Conservation (phyloP, 2,797 vertebrate genomes). For the Astyanax mexicanus region DNA sequence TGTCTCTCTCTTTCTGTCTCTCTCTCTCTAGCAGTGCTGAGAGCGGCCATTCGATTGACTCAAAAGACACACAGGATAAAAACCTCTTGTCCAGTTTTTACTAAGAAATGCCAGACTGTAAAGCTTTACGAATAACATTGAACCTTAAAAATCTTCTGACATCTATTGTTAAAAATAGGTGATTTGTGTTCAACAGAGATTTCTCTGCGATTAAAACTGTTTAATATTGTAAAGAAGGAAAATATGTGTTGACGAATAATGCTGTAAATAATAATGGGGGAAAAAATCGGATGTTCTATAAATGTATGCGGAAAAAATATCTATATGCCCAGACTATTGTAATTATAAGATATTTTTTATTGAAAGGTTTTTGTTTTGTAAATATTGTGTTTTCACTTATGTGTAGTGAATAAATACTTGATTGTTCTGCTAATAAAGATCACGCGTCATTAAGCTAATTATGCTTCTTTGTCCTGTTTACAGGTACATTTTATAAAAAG, state of each 20-base stretch:
- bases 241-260: constrained; percentile 91
- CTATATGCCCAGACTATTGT: constrained; percentile 99
- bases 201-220: constrained; percentile 88
- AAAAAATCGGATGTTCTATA: constrained; percentile 90
- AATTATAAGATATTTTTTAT: constrained; percentile 99
- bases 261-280: constrained; percentile 91
- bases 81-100: constrained; percentile 46
- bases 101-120: constrained; percentile 79
- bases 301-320: constrained; percentile 93
- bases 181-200: constrained; percentile 90
- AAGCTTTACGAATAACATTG: constrained; percentile 90
- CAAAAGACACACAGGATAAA: constrained; percentile 33
- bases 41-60: constrained; percentile 47
- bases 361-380: constrained; percentile 95
- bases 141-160: constrained; percentile 87
- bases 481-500: not conserved
- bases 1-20: constrained; percentile 17
- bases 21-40: constrained; percentile 21
- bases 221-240: constrained; percentile 95
- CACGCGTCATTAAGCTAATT: constrained; percentile 67
- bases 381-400: constrained; percentile 89
- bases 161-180: constrained; percentile 99
- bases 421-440: constrained; percentile 77
- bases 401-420: constrained; percentile 77
- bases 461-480: constrained; percentile 26